phyloP scores from a whole-genome alignment of 2,888 invertebrate genomes.

The Phaonia tiefii region DNA sequence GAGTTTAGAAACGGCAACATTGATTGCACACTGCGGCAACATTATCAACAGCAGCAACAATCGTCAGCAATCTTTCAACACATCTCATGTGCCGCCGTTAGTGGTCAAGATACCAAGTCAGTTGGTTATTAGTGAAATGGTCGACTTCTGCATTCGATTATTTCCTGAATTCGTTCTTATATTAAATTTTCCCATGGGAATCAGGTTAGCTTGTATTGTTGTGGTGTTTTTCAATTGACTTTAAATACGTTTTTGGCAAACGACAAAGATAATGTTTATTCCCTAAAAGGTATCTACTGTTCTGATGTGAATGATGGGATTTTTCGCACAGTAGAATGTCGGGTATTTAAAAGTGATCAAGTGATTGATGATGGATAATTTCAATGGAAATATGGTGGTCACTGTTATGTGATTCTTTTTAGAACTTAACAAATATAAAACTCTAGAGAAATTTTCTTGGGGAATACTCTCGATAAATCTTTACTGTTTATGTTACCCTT shows the following conservation, averaged over 20 bases:
- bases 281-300: constrained; percentile 14
- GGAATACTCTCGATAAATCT: no score
- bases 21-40: constrained; percentile 10
- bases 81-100: constrained; percentile 24
- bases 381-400: no score
- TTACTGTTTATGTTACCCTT: no score
- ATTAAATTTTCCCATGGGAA: constrained; percentile 45
- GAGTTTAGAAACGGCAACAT: constrained; percentile 7
- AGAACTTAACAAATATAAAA: no score
- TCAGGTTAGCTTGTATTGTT: constrained; percentile 7
- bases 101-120: constrained; percentile 1
- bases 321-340: not conserved
- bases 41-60: not conserved
- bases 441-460: no score
- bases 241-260: constrained; percentile 12
- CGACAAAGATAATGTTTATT: constrained; percentile 41
- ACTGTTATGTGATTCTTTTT: no score
- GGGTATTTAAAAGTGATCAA: not conserved
- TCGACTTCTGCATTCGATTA: constrained; percentile 10
- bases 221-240: no score
- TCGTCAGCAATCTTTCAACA: not conserved
- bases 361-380: not conserved
- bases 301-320: not conserved
- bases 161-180: not conserved
- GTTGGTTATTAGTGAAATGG: constrained; percentile 30